A percentile compares a stretch with the other conserved stretches of the same genome.
Conservation (phyloP, 92 coral and sea anemone species). For the Ricordea florida region DNA sequence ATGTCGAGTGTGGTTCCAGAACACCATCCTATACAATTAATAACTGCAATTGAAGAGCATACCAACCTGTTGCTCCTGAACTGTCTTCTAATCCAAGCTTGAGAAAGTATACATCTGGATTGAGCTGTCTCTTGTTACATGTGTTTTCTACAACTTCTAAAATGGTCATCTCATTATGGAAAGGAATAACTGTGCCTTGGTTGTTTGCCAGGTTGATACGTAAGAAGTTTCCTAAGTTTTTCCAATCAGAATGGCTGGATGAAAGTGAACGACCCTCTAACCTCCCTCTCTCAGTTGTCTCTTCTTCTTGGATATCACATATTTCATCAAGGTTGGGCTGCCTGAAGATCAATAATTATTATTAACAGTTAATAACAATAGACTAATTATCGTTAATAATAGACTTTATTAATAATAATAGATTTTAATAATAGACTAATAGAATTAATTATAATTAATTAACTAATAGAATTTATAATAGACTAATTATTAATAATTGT, state of each 20-base stretch:
- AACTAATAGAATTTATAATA: too few relatives aligned
- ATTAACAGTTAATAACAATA: too few relatives aligned
- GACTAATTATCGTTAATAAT: too few relatives aligned
- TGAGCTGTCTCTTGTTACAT: slow-evolving; percentile 85
- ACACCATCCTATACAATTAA: too few relatives aligned
- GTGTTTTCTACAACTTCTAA: slow-evolving; percentile 77
- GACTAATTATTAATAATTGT: too few relatives aligned
- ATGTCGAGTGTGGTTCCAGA: too few relatives aligned
- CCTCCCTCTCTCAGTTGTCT: slow-evolving; percentile 15
- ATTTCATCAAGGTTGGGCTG: slow-evolving; percentile 65
- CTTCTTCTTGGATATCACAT: slow-evolving; percentile 59
- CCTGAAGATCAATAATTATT: neutral
- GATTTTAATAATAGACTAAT: too few relatives aligned
- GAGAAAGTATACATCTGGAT: slow-evolving; percentile 74
- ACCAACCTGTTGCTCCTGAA: slow-evolving; percentile 76
- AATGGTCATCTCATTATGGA: slow-evolving; percentile 83
- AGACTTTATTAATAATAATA: too few relatives aligned
- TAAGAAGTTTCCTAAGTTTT: slow-evolving; percentile 86
- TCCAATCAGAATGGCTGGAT: slow-evolving; percentile 93
- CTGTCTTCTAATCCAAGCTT: slow-evolving; percentile 80
- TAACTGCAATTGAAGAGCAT: too few relatives aligned
- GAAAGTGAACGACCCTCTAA: slow-evolving; percentile 67
- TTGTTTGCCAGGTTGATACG: slow-evolving; percentile 80
- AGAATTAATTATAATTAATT: too few relatives aligned
- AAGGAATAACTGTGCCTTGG: slow-evolving; percentile 92